phyloP scores from a whole-genome alignment of 2,113 vertebrate genomes.

The Silurus meridionalis region DNA sequence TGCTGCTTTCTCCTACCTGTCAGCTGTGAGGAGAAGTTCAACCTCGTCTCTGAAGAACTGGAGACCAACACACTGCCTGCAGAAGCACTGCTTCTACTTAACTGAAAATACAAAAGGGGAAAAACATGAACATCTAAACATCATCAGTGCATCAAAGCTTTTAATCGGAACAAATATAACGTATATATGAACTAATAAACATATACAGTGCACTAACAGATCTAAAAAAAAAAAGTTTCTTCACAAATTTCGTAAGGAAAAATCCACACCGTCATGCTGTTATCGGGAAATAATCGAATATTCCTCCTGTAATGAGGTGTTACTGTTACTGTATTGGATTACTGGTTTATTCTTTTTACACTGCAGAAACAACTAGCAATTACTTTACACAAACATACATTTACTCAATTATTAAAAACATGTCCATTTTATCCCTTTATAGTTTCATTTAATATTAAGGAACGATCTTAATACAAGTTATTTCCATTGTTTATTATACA shows the following conservation, averaged over 20 bases:
- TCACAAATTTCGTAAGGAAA: neutral
- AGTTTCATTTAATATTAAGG: neutral
- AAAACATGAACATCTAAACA: neutral
- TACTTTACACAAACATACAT: too few relatives aligned
- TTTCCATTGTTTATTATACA: neutral
- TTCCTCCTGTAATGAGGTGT: neutral
- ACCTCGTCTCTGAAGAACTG: slow-evolving; percentile 44
- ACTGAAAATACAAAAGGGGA: slow-evolving; percentile 25
- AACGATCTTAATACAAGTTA: neutral
- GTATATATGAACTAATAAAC: neutral
- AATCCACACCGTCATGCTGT: neutral
- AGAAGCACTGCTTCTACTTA: slow-evolving; percentile 28
- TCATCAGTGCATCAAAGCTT: neutral
- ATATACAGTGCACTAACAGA: neutral
- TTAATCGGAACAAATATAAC: neutral
- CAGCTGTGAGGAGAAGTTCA: slow-evolving; percentile 41
- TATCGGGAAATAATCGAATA: neutral
- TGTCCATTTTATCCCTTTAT: too few relatives aligned
- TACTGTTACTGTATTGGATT: neutral
- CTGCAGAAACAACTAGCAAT: neutral
- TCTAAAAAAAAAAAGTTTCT: neutral
- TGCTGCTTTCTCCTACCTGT: slow-evolving; percentile 57
- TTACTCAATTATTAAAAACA: too few relatives aligned
- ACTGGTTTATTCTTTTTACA: neutral
- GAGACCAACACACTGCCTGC: slow-evolving; percentile 37